Conservation (phyloP, 2,888 invertebrate genomes). For the Meiosimyza platycephala region DNA sequence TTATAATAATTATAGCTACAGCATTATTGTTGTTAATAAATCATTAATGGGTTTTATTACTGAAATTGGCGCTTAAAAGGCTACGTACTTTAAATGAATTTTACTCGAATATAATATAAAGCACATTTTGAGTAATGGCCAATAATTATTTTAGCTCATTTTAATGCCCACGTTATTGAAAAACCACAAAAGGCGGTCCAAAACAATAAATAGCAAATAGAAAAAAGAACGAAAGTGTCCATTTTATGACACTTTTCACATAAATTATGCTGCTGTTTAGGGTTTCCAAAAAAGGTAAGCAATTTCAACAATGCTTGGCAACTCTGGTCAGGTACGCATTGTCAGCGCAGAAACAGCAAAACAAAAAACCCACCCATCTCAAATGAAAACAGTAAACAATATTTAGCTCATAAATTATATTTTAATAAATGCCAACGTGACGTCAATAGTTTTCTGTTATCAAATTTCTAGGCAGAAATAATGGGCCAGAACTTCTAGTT, state of each 20-base stretch:
- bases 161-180: background rate
- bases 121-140: too few relatives aligned
- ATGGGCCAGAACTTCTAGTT: too few relatives aligned
- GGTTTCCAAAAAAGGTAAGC: background rate
- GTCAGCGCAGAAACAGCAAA: too few relatives aligned
- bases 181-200: background rate
- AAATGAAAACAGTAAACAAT: background rate
- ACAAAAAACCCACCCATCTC: too few relatives aligned
- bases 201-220: background rate
- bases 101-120: too few relatives aligned
- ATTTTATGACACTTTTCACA: slow-evolving; percentile 5
- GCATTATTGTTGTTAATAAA: too few relatives aligned
- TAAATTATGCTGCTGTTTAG: background rate
- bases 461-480: background rate
- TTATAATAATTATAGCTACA: too few relatives aligned
- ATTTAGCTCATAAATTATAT: background rate
- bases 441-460: slow-evolving; percentile 22
- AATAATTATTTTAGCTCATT: too few relatives aligned
- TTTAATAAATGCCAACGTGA: slow-evolving; percentile 19
- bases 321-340: too few relatives aligned
- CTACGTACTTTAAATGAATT: too few relatives aligned
- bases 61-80: too few relatives aligned
- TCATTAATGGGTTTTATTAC: too few relatives aligned
- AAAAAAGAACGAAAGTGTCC: background rate
- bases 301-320: background rate